Evolutionary conservation across 2,888 invertebrate species (phyloP), one percentile per base, ranked within the genome.

Genomic region (Drosophila mulleri): DNA sequence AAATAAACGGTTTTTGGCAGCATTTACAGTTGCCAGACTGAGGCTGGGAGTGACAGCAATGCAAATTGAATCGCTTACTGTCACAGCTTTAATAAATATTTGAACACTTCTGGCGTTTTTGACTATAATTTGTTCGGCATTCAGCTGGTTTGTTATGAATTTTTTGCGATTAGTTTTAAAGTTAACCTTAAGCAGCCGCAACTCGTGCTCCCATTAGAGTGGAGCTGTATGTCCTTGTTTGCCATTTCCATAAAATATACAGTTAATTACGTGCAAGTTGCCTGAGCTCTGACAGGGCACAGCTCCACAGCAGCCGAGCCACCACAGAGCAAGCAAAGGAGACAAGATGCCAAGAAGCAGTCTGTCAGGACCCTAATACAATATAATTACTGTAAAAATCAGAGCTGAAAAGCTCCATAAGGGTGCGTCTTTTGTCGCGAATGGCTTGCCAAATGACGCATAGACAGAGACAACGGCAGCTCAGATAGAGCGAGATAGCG

Each of bases 301-400:
- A 72, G 42, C 45, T 23, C 45, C 50, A 67, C 66, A 72, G 42
- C 26, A 47, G n/a, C 23, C n/a, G 39, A 5, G 54, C 12, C 29
- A 32, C 29, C 48, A 32, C 29, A 48, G n/a, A 48, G 29, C 29
- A 6, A 41, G 39, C 37, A 8, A 23, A 20, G 32, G 37, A 20
- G 32, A 39, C 23, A 42, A 23, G 69, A 45, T 52, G 58, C 39
- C 41, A 70, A 44, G 60, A 65, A 56, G 12, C 72, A 61, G 52
- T 70, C 73, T 77, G 77, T 75, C 75, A 67, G 67, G 62, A 35
- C 60, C 71, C 72, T 86, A 83, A 86, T 87, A 84, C 80, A 87
- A 82, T 85, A 85, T 85, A 86, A 86, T 86, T 86, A 86, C 82
- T 77, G 80, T 76, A 86, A 86, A 86, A 86, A 86, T 88, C 84